phyloP scores from a whole-genome alignment of 2,797 vertebrate genomes.

The Sardinella longiceps region DNA sequence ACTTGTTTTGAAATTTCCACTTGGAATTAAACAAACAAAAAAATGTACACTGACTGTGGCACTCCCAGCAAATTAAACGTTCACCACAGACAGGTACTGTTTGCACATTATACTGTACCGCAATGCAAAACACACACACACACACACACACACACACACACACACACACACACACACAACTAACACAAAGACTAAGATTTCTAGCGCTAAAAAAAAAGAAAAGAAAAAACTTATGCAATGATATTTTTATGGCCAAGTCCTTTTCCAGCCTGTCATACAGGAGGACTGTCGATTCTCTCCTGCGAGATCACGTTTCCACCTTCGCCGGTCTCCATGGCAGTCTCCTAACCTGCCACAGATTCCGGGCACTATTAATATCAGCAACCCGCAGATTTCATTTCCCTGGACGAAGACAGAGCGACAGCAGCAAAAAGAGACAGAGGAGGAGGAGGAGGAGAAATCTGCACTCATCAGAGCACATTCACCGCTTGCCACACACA shows the following conservation, averaged over 20 bases:
- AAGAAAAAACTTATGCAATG: conserved; percentile 71
- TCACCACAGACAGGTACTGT: too few relatives aligned
- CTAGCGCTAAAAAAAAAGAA: not conserved
- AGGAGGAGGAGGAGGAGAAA: conserved; percentile 59
- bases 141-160: too few relatives aligned
- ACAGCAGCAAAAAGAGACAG: conserved; percentile 46
- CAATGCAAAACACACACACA: too few relatives aligned
- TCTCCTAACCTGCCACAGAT: conserved; percentile 77
- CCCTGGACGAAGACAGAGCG: conserved; percentile 70
- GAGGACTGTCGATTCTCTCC: conserved; percentile 72
- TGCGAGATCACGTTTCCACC: conserved; percentile 79
- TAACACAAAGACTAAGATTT: not conserved
- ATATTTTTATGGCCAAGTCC: conserved; percentile 70
- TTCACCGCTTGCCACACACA: conserved; percentile 51
- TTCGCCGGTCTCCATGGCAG: conserved; percentile 57
- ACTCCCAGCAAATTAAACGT: too few relatives aligned
- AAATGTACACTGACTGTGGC: not conserved
- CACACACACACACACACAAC: too few relatives aligned
- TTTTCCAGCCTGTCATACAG: conserved; percentile 71
- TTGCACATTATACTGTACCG: too few relatives aligned
- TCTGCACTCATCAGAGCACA: conserved; percentile 65
- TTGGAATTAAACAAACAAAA: not conserved
- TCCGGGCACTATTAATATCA: conserved; percentile 88
- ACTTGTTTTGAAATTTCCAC: conserved; percentile 25
- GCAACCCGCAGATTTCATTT: conserved; percentile 84